Percentiles rank a stretch among this genome's conserved stretches.
Conservation (phyloP, 2,888 invertebrate species). For the Ophioninae sp. region DNA sequence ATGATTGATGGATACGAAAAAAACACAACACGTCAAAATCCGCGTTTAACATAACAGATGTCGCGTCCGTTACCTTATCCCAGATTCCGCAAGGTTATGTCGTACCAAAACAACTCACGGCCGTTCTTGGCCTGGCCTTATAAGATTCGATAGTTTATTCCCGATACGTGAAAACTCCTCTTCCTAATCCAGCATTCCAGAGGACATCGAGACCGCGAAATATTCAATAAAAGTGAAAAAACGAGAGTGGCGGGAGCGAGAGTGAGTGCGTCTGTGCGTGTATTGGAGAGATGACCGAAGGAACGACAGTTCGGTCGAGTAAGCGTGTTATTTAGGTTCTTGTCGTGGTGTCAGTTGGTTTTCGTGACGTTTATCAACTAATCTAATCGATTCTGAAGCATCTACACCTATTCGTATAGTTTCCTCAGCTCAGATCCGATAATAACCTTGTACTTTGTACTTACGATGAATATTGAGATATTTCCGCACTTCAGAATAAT, state of each 20-base stretch:
- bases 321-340: slow-evolving; percentile 35
- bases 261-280: not conserved
- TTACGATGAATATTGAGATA: slow-evolving; percentile 48
- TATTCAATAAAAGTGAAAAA: not conserved
- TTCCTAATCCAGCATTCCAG: slow-evolving; percentile 19
- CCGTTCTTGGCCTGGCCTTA: slow-evolving; percentile 60
- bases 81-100: slow-evolving; percentile 64
- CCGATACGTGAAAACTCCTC: slow-evolving; percentile 23
- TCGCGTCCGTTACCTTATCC: slow-evolving; percentile 41
- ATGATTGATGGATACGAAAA: slow-evolving; percentile 13
- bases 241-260: not conserved
- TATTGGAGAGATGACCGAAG: slow-evolving; percentile 20
- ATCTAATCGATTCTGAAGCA: slow-evolving; percentile 56
- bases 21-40: slow-evolving; percentile 6
- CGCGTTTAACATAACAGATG: slow-evolving; percentile 22
- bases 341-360: slow-evolving; percentile 6
- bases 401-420: slow-evolving; percentile 35
- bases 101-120: slow-evolving; percentile 63
- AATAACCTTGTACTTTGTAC: slow-evolving; percentile 66
- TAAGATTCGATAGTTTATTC: slow-evolving; percentile 58
- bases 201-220: not conserved
- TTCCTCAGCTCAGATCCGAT: slow-evolving; percentile 46
- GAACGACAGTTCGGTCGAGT: slow-evolving; percentile 56
- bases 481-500: slow-evolving; percentile 56
- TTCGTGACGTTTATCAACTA: slow-evolving; percentile 60